A percentile compares a stretch with the other conserved stretches of the same genome.
These are phyloP conservation scores for Chitala chitala DNA, from an alignment of 2,113 vertebrate species.

Conservation along the genomic window DNA sequence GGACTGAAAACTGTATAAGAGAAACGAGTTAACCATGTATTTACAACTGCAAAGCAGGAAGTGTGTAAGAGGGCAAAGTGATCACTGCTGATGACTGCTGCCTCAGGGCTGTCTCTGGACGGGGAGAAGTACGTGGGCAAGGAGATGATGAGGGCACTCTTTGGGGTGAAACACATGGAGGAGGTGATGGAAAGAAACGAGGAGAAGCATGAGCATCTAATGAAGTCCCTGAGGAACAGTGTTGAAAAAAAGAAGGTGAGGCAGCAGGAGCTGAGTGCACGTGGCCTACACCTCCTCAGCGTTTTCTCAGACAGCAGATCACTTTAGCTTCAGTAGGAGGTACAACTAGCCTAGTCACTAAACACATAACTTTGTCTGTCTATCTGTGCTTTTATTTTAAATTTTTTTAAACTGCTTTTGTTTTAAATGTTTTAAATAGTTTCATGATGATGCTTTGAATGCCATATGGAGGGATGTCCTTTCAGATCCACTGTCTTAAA, in stretches of 20 bases:
- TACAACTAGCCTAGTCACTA: too few species aligned
- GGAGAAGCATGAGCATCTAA: slow-evolving; percentile 65
- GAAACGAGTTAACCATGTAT: too few species aligned
- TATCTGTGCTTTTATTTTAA: too few species aligned
- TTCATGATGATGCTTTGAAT: too few species aligned
- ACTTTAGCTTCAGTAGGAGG: too few species aligned
- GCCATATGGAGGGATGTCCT: too few species aligned
- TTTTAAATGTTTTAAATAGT: too few species aligned
- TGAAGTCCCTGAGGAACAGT: slow-evolving; percentile 73
- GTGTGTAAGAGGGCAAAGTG: neutral
- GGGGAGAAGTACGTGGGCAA: slow-evolving; percentile 59
- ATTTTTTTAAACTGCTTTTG: too few species aligned
- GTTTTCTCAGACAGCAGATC: too few species aligned
- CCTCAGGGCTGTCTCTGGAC: slow-evolving; percentile 63
- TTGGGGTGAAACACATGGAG: slow-evolving; percentile 75
- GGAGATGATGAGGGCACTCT: slow-evolving; percentile 71
- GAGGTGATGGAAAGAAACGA: slow-evolving; percentile 69
- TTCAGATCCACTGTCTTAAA: too few species aligned
- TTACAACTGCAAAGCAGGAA: neutral
- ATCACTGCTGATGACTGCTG: neutral
- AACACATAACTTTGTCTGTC: too few species aligned
- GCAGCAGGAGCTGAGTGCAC: neutral
- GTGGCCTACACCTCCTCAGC: neutral
- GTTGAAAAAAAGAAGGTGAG: slow-evolving; percentile 63
- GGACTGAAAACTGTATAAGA: too few species aligned